Evolutionary conservation across 2,113 vertebrate genomes (phyloP), one percentile per base, ranked within the genome.

Genomic region (Aegotheles bennettii): DNA sequence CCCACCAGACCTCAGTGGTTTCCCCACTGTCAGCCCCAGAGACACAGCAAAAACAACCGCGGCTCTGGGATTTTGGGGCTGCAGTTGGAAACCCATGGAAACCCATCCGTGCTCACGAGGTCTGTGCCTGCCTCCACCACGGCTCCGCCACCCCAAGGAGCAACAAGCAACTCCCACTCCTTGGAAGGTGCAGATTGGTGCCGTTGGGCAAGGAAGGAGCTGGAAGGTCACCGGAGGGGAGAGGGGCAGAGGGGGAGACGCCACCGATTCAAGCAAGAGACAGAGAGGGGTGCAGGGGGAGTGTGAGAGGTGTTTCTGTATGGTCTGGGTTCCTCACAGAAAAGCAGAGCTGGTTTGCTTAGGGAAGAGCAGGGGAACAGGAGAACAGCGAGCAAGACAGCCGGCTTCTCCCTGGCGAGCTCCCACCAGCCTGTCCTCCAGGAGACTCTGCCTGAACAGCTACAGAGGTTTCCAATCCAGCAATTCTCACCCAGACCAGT

Each of bases 1-100:
- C 79, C 15, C 74, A 19, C 4, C 75, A 64, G 87, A 16, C 31
- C 19, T 35, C 26, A 45, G 75, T 2, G 0, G n/a, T 48, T 91
- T 56, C 26, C 65, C 51, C 11, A 0, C 9, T 31, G 61, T 5
- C 87, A 84, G 87, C 89, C 45, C 47, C 84, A 24, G 67, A 33
- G 65, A 18, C 9, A 6, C 36, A 8, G 28, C 1, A 7, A 20
- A 21, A 38, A 2, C 1, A 1, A 16, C 15, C 1, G 3, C 1
- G 38, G 38, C 45, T 0, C 42, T 1, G 75, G 67, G 82, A 25
- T 23, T n/a, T 33, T 13, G 1, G 61, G 47, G 48, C 48, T 24
- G 23, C 48, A 48, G 28, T 7, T n/a, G n/a, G n/a, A n/a, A n/a
- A n/a, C n/a, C n/a, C n/a, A n/a, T n/a, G n/a, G n/a, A n/a, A n/a